A percentile compares a stretch with the other conserved stretches of the same genome.
Evolutionary conservation across 2,797 vertebrate species (phyloP).

Genomic region (Dicrostonyx torquatus): DNA sequence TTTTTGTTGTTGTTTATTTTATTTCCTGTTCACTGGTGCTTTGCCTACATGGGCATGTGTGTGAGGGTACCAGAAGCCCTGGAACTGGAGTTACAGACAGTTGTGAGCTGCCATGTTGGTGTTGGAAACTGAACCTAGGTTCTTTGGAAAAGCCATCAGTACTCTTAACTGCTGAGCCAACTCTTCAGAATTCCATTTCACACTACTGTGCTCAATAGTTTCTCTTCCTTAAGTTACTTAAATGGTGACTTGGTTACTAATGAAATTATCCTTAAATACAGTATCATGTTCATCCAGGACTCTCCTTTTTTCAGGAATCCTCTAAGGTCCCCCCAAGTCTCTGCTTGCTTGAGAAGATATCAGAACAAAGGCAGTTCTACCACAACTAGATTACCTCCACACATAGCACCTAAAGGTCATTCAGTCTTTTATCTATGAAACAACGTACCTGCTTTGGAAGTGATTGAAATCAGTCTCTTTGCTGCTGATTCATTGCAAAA

Average conservation of each 20-base stretch:
- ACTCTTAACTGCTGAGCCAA: neutral
- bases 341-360: neutral
- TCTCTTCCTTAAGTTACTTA: conserved; percentile 31
- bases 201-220: neutral
- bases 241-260: neutral
- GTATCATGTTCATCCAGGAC: neutral
- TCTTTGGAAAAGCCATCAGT: neutral
- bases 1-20: neutral
- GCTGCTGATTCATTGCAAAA: conserved; percentile 65
- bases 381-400: conserved; percentile 19
- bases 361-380: conserved; percentile 40
- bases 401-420: conserved; percentile 42
- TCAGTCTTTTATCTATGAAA: conserved; percentile 55
- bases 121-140: neutral
- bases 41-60: neutral
- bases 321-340: neutral
- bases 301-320: neutral
- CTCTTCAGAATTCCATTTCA: neutral
- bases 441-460: conserved; percentile 54
- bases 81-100: neutral
- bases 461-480: conserved; percentile 67
- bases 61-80: neutral
- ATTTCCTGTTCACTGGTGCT: neutral
- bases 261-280: conserved; percentile 49
- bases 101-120: neutral